These are phyloP conservation scores for Eupeodes latifasciatus DNA, from an alignment of 2,888 invertebrate genomes.

Conservation along the genomic window DNA sequence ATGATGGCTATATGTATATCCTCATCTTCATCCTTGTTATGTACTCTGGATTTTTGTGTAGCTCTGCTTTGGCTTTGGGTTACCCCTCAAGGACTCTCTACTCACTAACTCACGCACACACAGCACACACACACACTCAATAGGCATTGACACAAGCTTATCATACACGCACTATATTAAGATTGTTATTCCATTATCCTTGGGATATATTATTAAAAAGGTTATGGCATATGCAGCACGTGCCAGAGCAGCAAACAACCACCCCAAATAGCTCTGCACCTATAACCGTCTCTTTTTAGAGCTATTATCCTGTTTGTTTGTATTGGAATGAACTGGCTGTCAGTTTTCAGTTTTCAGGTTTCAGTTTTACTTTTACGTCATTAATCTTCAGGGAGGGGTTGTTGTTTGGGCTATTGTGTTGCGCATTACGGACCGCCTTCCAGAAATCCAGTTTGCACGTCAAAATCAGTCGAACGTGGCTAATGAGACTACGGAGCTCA, in stretches of 20 bases:
- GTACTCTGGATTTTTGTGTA: not conserved
- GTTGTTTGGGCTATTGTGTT: slow-evolving; percentile 64
- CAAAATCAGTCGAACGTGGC: slow-evolving; percentile 76
- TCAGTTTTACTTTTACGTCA: slow-evolving; percentile 64
- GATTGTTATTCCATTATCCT: slow-evolving; percentile 73
- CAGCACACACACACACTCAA: slow-evolving; percentile 5
- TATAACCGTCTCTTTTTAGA: slow-evolving; percentile 48
- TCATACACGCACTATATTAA: slow-evolving; percentile 62
- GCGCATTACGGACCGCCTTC: slow-evolving; percentile 77
- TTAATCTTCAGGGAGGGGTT: slow-evolving; percentile 68
- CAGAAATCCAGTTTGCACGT: slow-evolving; percentile 67
- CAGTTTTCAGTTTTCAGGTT: not conserved
- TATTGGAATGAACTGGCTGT: slow-evolving; percentile 46
- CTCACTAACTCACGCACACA: not conserved
- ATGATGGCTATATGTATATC: slow-evolving; percentile 2
- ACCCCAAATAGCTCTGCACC: not conserved
- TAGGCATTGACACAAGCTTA: slow-evolving; percentile 20
- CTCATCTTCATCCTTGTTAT: slow-evolving; percentile 42
- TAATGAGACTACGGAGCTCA: slow-evolving; percentile 72
- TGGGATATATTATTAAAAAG: slow-evolving; percentile 28
- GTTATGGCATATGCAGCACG: slow-evolving; percentile 40
- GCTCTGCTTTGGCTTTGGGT: slow-evolving; percentile 29
- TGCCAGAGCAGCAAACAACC: slow-evolving; percentile 40
- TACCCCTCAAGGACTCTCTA: slow-evolving; percentile 60
- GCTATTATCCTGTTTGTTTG: slow-evolving; percentile 33